These are phyloP conservation scores for Babyrousa celebensis DNA, from an alignment of 2,797 vertebrate genomes.

Conservation along the genomic window DNA sequence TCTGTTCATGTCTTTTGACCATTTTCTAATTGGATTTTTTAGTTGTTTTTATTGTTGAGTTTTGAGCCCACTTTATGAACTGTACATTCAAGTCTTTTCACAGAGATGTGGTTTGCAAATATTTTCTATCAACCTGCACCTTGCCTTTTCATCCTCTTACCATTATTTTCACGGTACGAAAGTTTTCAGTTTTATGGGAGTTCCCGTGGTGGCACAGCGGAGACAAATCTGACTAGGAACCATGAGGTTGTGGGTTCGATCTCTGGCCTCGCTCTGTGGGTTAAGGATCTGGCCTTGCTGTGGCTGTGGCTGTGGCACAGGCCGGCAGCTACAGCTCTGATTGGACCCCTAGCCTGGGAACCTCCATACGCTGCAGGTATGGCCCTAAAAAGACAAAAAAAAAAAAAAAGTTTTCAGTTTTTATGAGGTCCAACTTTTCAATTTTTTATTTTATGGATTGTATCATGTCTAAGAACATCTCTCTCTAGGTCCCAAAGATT, in stretches of 20 bases:
- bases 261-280: too few species aligned
- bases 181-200: slow-evolving; percentile 11
- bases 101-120: neutral
- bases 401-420: slow-evolving; percentile 33
- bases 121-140: neutral
- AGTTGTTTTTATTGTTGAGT: neutral
- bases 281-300: too few species aligned
- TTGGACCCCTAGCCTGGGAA: too few species aligned
- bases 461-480: neutral
- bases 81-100: neutral
- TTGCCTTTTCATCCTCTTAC: neutral
- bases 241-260: too few species aligned
- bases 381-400: too few species aligned
- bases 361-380: too few species aligned
- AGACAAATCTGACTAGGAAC: too few species aligned
- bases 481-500: neutral
- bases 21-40: neutral
- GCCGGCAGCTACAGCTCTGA: too few species aligned
- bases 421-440: neutral
- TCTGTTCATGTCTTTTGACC: neutral
- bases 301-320: too few species aligned
- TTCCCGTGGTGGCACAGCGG: too few species aligned
- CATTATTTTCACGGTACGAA: slow-evolving; percentile 12
- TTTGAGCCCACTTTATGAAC: neutral
- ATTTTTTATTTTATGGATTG: neutral